These are phyloP conservation scores for Mugil cephalus DNA, from an alignment of 2,113 vertebrate genomes.

Conservation along the genomic window DNA sequence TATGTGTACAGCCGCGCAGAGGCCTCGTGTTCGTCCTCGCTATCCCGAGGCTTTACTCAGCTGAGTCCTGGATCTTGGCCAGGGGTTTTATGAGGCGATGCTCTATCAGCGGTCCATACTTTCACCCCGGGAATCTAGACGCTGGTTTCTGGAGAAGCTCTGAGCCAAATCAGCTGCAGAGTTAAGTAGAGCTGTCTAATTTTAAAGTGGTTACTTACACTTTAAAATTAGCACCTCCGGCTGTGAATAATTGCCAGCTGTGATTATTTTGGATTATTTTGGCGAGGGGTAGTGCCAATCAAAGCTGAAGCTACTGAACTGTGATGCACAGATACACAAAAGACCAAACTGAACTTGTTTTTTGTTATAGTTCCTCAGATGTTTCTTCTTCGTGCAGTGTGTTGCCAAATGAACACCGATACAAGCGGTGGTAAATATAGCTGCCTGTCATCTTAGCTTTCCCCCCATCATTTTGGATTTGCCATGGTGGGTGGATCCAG, in stretches of 20 bases:
- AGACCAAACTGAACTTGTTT: background rate
- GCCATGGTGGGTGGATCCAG: conserved; percentile 57
- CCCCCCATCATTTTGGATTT: conserved; percentile 68
- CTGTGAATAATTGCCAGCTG: conserved; percentile 42
- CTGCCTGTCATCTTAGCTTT: conserved; percentile 70
- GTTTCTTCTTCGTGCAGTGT: conserved; percentile 13
- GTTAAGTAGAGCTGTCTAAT: conserved; percentile 18
- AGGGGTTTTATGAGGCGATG: conserved; percentile 60
- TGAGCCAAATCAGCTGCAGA: conserved; percentile 42
- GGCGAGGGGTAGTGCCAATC: background rate
- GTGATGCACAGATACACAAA: background rate
- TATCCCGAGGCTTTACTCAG: conserved; percentile 46
- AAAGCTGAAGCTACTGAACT: conserved; percentile 2
- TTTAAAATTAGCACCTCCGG: conserved; percentile 35
- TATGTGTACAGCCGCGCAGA: conserved; percentile 42
- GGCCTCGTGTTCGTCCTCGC: conserved; percentile 10
- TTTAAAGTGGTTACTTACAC: conserved; percentile 46
- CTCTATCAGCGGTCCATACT: conserved; percentile 29
- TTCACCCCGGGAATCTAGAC: conserved; percentile 20
- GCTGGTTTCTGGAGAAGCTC: conserved; percentile 35
- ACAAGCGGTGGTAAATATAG: conserved; percentile 69
- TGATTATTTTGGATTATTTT: conserved; percentile 32
- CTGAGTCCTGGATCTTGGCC: conserved; percentile 58
- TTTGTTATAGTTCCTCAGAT: background rate
- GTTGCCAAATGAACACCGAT: conserved; percentile 61